These are phyloP conservation scores for Triops cancriformis DNA, from an alignment of 1,140 invertebrate species.

Conservation along the genomic window DNA sequence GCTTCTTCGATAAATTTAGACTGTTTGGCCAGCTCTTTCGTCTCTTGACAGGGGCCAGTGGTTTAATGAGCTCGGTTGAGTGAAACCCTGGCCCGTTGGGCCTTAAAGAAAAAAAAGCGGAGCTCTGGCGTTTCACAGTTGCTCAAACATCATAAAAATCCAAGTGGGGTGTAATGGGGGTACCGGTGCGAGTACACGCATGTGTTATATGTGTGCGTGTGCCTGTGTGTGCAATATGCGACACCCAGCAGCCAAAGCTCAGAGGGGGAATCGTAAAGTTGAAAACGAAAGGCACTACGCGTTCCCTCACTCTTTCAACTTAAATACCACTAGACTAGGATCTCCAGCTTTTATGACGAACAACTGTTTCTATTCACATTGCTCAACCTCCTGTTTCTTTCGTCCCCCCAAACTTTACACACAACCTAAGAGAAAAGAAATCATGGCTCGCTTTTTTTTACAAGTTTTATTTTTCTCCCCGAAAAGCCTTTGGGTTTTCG, in stretches of 20 bases:
- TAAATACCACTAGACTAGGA: background rate
- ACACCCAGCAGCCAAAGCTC: background rate
- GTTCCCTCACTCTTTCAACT: background rate
- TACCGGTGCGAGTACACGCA: too few relatives aligned
- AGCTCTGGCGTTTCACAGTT: background rate
- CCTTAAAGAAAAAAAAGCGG: too few relatives aligned
- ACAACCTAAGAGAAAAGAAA: too few relatives aligned
- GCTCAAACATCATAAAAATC: conserved; percentile 5
- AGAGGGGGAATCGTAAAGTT: background rate
- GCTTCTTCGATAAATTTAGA: background rate
- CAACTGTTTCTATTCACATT: background rate
- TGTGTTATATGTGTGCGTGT: too few relatives aligned
- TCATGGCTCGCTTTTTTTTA: too few relatives aligned
- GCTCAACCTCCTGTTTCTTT: background rate
- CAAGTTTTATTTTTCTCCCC: background rate
- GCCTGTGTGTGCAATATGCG: background rate
- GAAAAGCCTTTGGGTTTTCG: background rate
- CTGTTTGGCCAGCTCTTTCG: background rate
- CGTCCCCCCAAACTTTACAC: too few relatives aligned
- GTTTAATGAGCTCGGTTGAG: background rate
- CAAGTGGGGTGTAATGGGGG: background rate
- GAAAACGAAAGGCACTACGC: background rate
- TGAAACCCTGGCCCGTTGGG: background rate
- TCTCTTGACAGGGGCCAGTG: background rate
- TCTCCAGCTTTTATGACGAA: conserved; percentile 13